Conservation (phyloP, 2,113 vertebrate species). For the Xenopus borealis region DNA sequence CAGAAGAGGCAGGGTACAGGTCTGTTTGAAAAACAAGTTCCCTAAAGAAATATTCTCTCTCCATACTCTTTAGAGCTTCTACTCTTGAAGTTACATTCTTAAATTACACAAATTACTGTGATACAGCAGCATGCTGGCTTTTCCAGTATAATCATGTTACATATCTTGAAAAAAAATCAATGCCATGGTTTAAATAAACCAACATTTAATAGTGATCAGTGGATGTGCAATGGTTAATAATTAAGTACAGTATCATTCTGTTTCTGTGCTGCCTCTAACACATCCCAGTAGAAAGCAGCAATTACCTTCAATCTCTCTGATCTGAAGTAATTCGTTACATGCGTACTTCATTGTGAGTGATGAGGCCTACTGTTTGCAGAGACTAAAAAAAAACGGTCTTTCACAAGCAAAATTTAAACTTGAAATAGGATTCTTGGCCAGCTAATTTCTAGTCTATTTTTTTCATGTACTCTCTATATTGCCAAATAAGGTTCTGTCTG, state of each 20-base stretch:
- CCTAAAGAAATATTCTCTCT: no score
- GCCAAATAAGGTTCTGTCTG: slow-evolving; percentile 86
- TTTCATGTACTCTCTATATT: slow-evolving; percentile 87
- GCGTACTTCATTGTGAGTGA: slow-evolving; percentile 89
- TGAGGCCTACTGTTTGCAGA: slow-evolving; percentile 93
- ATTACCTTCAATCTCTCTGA: slow-evolving; percentile 84
- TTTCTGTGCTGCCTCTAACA: slow-evolving; percentile 55
- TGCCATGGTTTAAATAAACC: background rate
- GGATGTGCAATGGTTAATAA: slow-evolving; percentile 52
- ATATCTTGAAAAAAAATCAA: background rate
- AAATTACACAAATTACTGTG: no score
- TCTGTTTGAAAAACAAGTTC: no score
- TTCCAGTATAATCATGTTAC: no score
- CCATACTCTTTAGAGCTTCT: no score
- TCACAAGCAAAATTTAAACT: slow-evolving; percentile 96
- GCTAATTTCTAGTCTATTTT: slow-evolving; percentile 85
- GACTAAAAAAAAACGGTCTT: slow-evolving; percentile 96
- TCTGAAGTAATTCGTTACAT: slow-evolving; percentile 87
- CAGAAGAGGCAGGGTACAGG: no score
- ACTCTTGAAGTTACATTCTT: no score
- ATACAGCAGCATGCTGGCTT: no score
- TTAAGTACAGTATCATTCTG: slow-evolving; percentile 54
- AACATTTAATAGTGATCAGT: slow-evolving; percentile 30
- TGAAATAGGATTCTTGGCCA: slow-evolving; percentile 93
- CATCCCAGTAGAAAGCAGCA: slow-evolving; percentile 76